Evolutionary conservation across 2,797 vertebrate genomes (phyloP), one percentile per base, ranked within the genome.

Genomic region (Peromyscus melanophrys): DNA sequence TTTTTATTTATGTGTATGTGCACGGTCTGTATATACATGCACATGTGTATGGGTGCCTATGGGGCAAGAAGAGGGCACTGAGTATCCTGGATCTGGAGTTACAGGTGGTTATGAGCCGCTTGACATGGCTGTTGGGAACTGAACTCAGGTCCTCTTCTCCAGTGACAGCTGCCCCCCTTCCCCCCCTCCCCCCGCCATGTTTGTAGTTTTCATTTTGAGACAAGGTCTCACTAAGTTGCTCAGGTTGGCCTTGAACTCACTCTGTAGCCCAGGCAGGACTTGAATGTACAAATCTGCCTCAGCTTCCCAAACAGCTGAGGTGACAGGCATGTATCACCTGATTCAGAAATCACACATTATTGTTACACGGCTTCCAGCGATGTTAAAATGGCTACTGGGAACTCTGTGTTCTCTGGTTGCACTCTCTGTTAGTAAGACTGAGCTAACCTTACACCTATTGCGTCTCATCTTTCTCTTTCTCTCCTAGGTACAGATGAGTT

Each of bases 401-500:
- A 25, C 13, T 21, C 37, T 59, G n/a, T 61, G 16, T 46, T 34
- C 55, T 11, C 10, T 29, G 71, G 61, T 17, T 43, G 25, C 78
- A 55, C 71, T 25, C 9, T 90, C 31, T 52, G 25, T 25, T 69
- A 37, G 40, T 17, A 57, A 52, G 16, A 9, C 52, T 55, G 89
- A 69, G 57, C 17, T 85, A 55, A 84, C 63, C 71, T 34, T 27
- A 3, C 40, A 59, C 7, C 43, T 11, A 11, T 46, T 85, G 31
- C 59, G 27, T 57, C 69, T 96, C 73, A 71, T 86, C 52, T 83
- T 81, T 87, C 81, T 63, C 37, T 25, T 40, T n/a, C 69, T 95
- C 92, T 93, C 57, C 40, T 69, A 73, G 80, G 76, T 75, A 19
- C 65, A 83, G 84, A 75, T 27, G 61, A 93, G 95, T 92, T 90